These are phyloP conservation scores for Huso huso DNA, from an alignment of 2,797 vertebrate species.

Conservation along the genomic window DNA sequence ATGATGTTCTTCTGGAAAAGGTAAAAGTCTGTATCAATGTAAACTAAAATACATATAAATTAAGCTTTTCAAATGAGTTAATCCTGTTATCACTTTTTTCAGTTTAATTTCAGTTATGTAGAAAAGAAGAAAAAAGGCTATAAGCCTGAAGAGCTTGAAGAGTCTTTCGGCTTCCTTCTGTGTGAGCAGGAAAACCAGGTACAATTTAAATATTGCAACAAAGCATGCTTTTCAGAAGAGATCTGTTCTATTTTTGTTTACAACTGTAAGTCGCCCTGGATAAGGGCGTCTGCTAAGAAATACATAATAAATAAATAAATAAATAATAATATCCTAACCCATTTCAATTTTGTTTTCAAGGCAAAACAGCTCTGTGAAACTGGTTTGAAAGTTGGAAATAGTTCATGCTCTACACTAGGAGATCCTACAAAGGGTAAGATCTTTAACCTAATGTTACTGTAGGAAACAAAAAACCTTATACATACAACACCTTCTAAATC, in stretches of 20 bases:
- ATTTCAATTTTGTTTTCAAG: conserved; percentile 40
- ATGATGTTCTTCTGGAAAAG: conserved; percentile 13
- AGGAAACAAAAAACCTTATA: too few species aligned
- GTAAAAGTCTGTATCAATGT: background rate
- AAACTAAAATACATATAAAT: background rate
- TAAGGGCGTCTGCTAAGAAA: too few species aligned
- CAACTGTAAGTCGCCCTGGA: too few species aligned
- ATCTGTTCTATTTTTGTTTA: too few species aligned
- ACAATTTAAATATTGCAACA: conserved; percentile 19
- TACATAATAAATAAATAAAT: too few species aligned
- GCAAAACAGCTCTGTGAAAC: conserved; percentile 56
- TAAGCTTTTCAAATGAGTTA: too few species aligned
- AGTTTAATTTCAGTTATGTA: conserved; percentile 60
- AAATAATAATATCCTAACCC: too few species aligned
- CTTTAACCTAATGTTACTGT: too few species aligned
- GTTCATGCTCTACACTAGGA: conserved; percentile 60
- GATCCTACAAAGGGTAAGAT: conserved; percentile 70
- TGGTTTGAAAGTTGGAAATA: conserved; percentile 62
- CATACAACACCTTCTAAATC: too few species aligned
- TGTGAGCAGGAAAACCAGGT: conserved; percentile 68
- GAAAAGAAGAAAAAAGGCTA: conserved; percentile 56
- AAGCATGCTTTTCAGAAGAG: too few species aligned
- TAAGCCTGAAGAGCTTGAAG: conserved; percentile 65
- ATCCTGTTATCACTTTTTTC: conserved; percentile 17
- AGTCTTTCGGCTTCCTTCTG: conserved; percentile 69